phyloP scores from a whole-genome alignment of 2,113 vertebrate species.

The Raja brachyura region DNA sequence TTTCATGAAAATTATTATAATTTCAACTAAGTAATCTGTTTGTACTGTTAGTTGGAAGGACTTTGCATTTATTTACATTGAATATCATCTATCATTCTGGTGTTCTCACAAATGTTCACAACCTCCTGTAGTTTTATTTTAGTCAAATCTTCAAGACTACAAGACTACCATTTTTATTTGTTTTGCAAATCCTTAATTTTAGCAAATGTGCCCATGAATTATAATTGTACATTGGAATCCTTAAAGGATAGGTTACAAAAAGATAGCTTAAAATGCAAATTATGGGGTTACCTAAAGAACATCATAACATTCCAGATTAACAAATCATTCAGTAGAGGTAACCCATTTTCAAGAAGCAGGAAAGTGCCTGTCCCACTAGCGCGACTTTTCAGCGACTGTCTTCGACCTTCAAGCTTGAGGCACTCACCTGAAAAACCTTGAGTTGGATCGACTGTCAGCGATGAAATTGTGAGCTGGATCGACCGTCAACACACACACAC shows the following conservation, averaged over 20 bases:
- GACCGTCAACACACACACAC: no score
- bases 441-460: no score
- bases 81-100: neutral
- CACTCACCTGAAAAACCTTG: no score
- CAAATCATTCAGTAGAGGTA: neutral
- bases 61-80: neutral
- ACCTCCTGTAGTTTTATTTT: neutral
- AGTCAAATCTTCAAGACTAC: neutral
- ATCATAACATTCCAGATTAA: neutral
- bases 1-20: neutral
- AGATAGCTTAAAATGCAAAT: neutral
- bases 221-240: neutral
- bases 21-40: neutral
- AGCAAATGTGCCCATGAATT: neutral
- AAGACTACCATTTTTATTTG: neutral
- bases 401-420: no score
- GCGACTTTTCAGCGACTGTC: no score
- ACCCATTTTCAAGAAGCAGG: neutral
- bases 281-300: neutral
- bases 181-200: neutral
- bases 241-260: neutral
- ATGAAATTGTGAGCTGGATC: no score
- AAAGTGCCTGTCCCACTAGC: no score
- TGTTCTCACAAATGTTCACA: neutral
- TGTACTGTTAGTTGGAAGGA: neutral